Conservation (phyloP, 2,888 invertebrate genomes). For the Brachynemurus nebulosus region DNA sequence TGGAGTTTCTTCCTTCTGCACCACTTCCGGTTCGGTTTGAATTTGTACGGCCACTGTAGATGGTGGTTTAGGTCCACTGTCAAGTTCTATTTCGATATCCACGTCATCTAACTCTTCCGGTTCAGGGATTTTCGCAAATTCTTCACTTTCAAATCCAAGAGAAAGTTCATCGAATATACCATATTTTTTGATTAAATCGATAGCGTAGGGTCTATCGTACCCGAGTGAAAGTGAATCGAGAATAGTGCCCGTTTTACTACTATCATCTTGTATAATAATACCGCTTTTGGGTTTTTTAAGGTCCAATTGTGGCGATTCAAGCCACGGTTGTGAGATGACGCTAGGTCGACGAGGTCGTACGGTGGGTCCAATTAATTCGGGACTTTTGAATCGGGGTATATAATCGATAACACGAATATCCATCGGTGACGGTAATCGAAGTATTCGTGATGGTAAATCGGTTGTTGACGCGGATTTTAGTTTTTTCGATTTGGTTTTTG, state of each 20-base stretch:
- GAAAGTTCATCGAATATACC: background rate
- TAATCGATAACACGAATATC: background rate
- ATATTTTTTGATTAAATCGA: slow-evolving; percentile 1
- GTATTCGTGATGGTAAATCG: background rate
- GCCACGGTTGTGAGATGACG: slow-evolving; percentile 9
- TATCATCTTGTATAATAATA: slow-evolving; percentile 25
- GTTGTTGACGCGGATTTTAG: background rate
- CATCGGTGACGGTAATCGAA: slow-evolving; percentile 5
- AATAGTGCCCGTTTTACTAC: background rate
- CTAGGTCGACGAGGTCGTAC: slow-evolving; percentile 6
- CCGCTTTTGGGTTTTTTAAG: slow-evolving; percentile 28
- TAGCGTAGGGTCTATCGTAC: slow-evolving; percentile 4
- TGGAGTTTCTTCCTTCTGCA: slow-evolving; percentile 13
- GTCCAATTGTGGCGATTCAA: slow-evolving; percentile 23
- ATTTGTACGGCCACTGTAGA: background rate
- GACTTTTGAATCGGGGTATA: background rate
- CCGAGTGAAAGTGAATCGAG: slow-evolving; percentile 1
- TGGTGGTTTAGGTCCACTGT: background rate
- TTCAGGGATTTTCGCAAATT: background rate
- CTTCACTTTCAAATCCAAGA: background rate
- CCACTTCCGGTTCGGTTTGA: too few relatives aligned
- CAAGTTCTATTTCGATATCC: background rate
- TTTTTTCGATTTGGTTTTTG: background rate
- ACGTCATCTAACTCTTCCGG: background rate
- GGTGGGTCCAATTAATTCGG: background rate